A percentile compares a stretch with the other conserved stretches of the same genome.
phyloP scores from a whole-genome alignment of 2,888 invertebrate genomes.

The Eucriotettix oculatus region DNA sequence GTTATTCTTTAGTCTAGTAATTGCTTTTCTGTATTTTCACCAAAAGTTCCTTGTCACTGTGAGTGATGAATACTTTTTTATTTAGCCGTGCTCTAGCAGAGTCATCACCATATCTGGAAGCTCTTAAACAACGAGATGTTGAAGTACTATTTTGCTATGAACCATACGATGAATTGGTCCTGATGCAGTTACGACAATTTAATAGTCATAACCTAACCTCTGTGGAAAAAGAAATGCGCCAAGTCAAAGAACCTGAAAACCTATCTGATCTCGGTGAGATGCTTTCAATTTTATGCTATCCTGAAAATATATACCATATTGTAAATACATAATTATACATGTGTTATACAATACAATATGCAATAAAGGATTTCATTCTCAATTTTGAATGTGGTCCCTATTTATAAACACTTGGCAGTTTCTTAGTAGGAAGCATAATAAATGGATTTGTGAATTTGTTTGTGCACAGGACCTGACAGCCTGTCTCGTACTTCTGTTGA shows the following conservation, averaged over 20 bases:
- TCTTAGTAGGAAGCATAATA: no score
- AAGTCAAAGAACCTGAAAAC: conserved; percentile 42
- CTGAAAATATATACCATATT: no score
- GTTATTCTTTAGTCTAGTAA: no score
- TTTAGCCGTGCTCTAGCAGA: conserved; percentile 79
- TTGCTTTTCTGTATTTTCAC: no score
- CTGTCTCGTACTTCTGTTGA: conserved; percentile 60
- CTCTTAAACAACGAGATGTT: conserved; percentile 66
- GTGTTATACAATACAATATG: no score
- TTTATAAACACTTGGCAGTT: no score
- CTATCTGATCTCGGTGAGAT: conserved; percentile 39
- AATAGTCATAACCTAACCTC: conserved; percentile 61
- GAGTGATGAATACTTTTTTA: conserved; percentile 10
- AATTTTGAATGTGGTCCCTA: no score
- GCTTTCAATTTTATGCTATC: no score
- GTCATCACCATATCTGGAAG: conserved; percentile 88
- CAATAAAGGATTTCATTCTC: no score
- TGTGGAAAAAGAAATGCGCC: conserved; percentile 84
- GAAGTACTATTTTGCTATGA: conserved; percentile 94
- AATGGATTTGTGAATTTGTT: no score
- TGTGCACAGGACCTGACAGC: conserved; percentile 40
- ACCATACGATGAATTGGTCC: conserved; percentile 88
- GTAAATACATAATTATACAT: no score
- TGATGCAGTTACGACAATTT: conserved; percentile 77
- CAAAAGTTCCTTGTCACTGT: no score